Evolutionary conservation across 2,888 invertebrate genomes (phyloP).

Genomic region (Limenitis camilla): DNA sequence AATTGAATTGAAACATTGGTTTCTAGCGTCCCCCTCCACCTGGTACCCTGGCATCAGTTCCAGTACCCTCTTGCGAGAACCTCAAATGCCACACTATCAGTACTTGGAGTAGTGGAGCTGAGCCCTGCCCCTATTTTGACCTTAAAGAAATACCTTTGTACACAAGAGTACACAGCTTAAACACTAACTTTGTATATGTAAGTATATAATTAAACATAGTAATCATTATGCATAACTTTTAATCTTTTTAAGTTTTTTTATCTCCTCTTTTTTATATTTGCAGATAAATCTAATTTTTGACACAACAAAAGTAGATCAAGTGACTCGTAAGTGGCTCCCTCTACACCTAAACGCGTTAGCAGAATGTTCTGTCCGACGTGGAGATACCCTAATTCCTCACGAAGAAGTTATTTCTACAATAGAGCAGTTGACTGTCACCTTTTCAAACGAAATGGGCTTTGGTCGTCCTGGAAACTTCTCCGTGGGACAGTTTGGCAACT

Average conservation of each 20-base stretch:
- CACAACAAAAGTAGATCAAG: constrained; percentile 74
- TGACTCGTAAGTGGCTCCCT: constrained; percentile 81
- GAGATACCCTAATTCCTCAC: constrained; percentile 73
- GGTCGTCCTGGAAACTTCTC: constrained; percentile 75
- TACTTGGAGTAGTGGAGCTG: constrained; percentile 51
- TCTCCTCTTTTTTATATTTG: neutral
- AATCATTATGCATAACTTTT: neutral
- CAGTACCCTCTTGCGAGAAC: constrained; percentile 82
- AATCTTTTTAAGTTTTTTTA: neutral
- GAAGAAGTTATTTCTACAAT: constrained; percentile 86
- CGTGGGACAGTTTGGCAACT: constrained; percentile 82
- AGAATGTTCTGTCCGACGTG: constrained; percentile 82
- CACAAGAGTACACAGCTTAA: constrained; percentile 85
- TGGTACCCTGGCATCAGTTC: constrained; percentile 81
- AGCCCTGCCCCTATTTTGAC: constrained; percentile 69
- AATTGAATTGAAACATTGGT: neutral
- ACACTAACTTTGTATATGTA: constrained; percentile 90
- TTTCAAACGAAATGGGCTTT: constrained; percentile 78
- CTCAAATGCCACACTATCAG: constrained; percentile 80
- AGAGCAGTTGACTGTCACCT: constrained; percentile 82
- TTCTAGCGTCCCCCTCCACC: constrained; percentile 79
- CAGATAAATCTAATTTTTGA: constrained; percentile 85
- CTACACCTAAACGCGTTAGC: constrained; percentile 82
- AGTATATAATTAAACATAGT: constrained; percentile 42
- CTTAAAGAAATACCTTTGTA: constrained; percentile 80